Evolutionary conservation across 2,113 vertebrate species (phyloP).

Genomic region (Myanophis thanlyinensis): DNA sequence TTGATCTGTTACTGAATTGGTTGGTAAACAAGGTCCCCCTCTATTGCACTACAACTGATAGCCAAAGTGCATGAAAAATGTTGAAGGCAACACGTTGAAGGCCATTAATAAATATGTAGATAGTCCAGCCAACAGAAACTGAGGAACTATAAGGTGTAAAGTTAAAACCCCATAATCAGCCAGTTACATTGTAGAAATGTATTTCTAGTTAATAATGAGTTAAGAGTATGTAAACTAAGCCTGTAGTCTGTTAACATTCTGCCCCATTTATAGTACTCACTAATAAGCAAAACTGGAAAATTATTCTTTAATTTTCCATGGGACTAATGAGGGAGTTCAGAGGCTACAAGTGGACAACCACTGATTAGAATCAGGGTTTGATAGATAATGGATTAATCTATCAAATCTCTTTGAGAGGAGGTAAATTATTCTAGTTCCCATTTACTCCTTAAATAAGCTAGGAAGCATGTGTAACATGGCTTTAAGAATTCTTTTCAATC

Average conservation of each 20-base stretch:
- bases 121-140: neutral
- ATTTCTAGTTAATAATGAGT: neutral
- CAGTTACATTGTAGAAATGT: neutral
- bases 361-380: neutral
- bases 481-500: neutral
- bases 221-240: neutral
- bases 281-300: neutral
- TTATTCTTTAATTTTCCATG: neutral
- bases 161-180: neutral
- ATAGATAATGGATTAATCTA: neutral
- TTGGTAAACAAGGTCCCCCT: neutral
- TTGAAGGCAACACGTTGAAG: neutral
- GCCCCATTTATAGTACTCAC: neutral
- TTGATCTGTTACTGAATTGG: neutral
- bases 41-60: neutral
- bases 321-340: neutral
- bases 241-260: neutral
- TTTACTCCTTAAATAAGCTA: neutral
- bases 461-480: neutral
- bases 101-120: neutral
- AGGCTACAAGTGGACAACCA: neutral
- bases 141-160: neutral
- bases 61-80: neutral
- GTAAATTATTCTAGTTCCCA: neutral
- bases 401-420: neutral